Conservation (phyloP, 2,113 vertebrate species). For the Cryptomyrus ogoouensis region DNA sequence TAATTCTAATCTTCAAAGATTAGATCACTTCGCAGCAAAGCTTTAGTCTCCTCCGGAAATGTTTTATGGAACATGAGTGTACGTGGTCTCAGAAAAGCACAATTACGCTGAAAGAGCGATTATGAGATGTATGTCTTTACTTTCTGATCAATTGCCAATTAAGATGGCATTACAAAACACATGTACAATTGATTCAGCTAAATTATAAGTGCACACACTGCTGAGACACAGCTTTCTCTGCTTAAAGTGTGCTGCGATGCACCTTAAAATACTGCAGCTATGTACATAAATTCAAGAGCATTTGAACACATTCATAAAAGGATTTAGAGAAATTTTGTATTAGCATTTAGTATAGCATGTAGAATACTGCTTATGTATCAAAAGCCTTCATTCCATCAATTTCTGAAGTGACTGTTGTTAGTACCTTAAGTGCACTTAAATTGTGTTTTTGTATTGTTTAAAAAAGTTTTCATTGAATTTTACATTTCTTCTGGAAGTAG, state of each 20-base stretch:
- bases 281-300: background rate
- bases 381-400: background rate
- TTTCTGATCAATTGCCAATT: conserved; percentile 21
- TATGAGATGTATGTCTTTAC: conserved; percentile 11
- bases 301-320: background rate
- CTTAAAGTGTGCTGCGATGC: background rate
- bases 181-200: conserved; percentile 20
- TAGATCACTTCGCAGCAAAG: background rate
- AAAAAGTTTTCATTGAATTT: background rate
- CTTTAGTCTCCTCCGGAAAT: background rate
- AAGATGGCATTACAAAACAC: conserved; percentile 12
- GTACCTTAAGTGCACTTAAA: background rate
- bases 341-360: background rate
- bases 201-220: conserved; percentile 17
- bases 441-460: background rate
- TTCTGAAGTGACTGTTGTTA: background rate
- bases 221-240: background rate
- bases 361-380: background rate
- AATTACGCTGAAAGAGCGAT: background rate
- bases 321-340: background rate
- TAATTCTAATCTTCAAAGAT: background rate
- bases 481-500: background rate
- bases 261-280: background rate
- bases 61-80: background rate
- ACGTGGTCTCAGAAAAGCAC: conserved; percentile 5